Evolutionary conservation across 2,113 vertebrate genomes (phyloP), one percentile per base, ranked within the genome.

Genomic region (Pelvicachromis taeniatus): DNA sequence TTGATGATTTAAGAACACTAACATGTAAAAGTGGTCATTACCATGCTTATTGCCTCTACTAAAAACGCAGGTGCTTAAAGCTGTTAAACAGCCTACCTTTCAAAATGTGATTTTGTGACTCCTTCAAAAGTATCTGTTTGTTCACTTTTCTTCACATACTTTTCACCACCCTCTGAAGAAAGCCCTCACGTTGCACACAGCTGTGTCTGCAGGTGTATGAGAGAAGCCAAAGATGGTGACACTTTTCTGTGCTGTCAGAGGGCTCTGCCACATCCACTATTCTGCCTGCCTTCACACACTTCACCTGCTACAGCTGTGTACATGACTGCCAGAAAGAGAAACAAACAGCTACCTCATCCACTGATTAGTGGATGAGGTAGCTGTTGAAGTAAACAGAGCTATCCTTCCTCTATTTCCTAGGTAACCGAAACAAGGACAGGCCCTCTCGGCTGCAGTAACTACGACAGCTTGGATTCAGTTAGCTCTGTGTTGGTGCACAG

Each of bases 401-500:
- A 31, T 86, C 40, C 33, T 83, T 80, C 26, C 23, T 86, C 81
- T 94, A 89, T 95, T 94, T 80, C 61, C 70, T 94, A 99, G 99
- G 99, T 99, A 95, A 99, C 98, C 0, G 99, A 99, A 94, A 99
- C 99, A 45, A 97, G 99, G 95, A 99, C 98, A 0, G 99, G 99
- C 31, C 99, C 99, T 2, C 97, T 99, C 12, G 99, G 99, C 92
- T 99, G 99, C 96, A 99, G 98, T 93, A 99, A 99, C 96, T 99
- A 99, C 14, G 99, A 99, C 96, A 99, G 99, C 92, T 96, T 99
- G 96, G 99, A 99, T 93, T 99, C 98, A 0, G 99, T 99, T 93
- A 99, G 98, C 93, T 99, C 99, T 0, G 99, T 99, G 78, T 95
- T 99, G 95, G 98, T 99, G 84, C 98, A 99, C 96, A 99, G 98